A percentile compares a stretch with the other conserved stretches of the same genome.
Conservation (phyloP, 2,113 vertebrate genomes). For the Setophaga kirtlandii region DNA sequence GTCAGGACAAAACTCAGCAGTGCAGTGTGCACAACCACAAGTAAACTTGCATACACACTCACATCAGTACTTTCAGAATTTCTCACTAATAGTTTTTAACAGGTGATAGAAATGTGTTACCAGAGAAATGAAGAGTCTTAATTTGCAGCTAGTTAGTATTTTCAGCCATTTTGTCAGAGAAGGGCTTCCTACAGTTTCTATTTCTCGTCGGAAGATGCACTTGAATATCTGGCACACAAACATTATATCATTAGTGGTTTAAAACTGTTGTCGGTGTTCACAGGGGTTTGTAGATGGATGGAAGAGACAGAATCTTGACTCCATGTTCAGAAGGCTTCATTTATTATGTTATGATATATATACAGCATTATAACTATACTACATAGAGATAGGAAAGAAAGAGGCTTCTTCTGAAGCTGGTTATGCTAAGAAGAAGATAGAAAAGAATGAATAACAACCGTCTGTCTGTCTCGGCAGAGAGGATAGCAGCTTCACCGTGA, state of each 20-base stretch:
- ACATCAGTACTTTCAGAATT: not conserved
- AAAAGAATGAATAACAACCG: no score
- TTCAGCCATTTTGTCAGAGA: not conserved
- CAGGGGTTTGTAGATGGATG: no score
- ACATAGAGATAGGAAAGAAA: no score
- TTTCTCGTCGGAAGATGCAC: not conserved
- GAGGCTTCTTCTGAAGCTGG: no score
- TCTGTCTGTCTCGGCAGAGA: no score
- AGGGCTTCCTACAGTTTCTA: not conserved
- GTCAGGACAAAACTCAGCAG: not conserved
- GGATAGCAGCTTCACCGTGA: no score
- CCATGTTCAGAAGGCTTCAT: no score
- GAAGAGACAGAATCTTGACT: no score
- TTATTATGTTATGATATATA: no score
- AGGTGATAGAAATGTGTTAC: not conserved
- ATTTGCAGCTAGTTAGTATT: not conserved
- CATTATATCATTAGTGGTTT: not conserved
- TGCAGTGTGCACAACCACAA: not conserved
- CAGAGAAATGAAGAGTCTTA: not conserved
- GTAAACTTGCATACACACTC: not conserved
- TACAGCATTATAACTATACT: no score
- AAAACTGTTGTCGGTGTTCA: no score
- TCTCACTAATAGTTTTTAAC: not conserved
- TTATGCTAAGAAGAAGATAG: no score
- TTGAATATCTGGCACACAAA: not conserved